Evolutionary conservation across 2,888 invertebrate genomes (phyloP).

Genomic region (Ditylenchus weischeri): DNA sequence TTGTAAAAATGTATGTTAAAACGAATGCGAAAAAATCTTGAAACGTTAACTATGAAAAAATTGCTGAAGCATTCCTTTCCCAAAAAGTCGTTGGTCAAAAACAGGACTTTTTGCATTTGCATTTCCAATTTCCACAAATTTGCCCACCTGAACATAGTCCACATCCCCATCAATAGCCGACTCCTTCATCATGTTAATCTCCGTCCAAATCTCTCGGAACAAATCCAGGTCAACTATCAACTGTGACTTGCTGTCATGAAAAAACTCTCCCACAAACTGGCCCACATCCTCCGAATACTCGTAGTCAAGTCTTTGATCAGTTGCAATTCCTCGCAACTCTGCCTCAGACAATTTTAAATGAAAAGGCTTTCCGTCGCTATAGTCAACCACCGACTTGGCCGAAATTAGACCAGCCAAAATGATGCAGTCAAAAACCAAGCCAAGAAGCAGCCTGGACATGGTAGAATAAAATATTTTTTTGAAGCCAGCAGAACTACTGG

Average conservation of each 20-base stretch:
- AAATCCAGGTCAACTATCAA: constrained; percentile 54
- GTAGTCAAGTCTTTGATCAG: constrained; percentile 9
- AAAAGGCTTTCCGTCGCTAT: constrained; percentile 7
- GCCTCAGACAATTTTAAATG: constrained; percentile 16
- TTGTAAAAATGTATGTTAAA: too few relatives aligned
- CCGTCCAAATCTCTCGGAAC: constrained; percentile 43
- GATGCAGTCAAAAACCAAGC: too few relatives aligned
- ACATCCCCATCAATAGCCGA: constrained; percentile 47
- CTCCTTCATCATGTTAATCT: constrained; percentile 26
- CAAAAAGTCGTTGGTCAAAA: too few relatives aligned
- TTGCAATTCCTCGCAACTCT: constrained; percentile 17
- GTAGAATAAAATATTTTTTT: too few relatives aligned
- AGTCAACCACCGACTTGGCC: not conserved
- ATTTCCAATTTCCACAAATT: too few relatives aligned
- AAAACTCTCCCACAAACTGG: constrained; percentile 44
- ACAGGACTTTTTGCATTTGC: too few relatives aligned
- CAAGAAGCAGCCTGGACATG: too few relatives aligned
- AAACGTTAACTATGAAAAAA: too few relatives aligned
- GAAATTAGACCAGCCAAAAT: too few relatives aligned
- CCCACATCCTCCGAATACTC: constrained; percentile 27
- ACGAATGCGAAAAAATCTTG: too few relatives aligned
- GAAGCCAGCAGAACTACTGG: too few relatives aligned
- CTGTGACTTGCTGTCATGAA: constrained; percentile 52
- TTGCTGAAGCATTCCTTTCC: too few relatives aligned
- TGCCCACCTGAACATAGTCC: constrained; percentile 42